A percentile compares a stretch with the other conserved stretches of the same genome.
Conservation (phyloP, 2,888 invertebrate genomes). For the Germaria angustata region DNA sequence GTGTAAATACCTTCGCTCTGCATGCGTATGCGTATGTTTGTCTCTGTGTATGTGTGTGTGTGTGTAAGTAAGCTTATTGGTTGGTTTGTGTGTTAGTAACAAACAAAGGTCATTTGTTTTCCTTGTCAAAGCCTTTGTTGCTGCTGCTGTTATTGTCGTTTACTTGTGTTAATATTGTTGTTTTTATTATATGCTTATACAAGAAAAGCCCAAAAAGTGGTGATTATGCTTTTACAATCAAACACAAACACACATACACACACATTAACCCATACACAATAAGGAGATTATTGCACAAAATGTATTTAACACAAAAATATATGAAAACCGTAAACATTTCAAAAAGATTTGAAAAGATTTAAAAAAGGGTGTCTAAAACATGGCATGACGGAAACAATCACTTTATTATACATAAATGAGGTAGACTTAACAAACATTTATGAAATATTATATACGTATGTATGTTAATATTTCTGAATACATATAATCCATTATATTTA, state of each 20-base stretch:
- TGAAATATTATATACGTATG: too few species aligned
- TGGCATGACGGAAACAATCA: neutral
- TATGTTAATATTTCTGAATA: too few species aligned
- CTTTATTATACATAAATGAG: too few species aligned
- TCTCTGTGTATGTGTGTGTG: neutral
- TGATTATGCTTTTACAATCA: slow-evolving; percentile 21
- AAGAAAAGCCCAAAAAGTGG: slow-evolving; percentile 45
- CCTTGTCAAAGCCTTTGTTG: slow-evolving; percentile 24
- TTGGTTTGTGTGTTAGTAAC: neutral
- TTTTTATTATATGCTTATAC: slow-evolving; percentile 24
- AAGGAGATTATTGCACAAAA: slow-evolving; percentile 59
- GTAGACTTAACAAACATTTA: too few species aligned
- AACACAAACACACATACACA: neutral
- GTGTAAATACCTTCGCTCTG: neutral
- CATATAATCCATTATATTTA: too few species aligned
- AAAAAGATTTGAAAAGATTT: slow-evolving; percentile 45
- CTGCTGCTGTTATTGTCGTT: neutral
- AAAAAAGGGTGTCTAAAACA: neutral
- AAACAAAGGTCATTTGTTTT: slow-evolving; percentile 58
- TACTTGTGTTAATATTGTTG: neutral
- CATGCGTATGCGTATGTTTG: too few species aligned
- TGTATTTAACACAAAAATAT: slow-evolving; percentile 51
- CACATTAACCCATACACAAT: slow-evolving; percentile 6
- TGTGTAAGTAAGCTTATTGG: neutral
- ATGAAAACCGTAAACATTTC: slow-evolving; percentile 59